These are phyloP conservation scores for Ashinkailepas kermadecensis DNA, from an alignment of 2,888 invertebrate species.

Conservation along the genomic window DNA sequence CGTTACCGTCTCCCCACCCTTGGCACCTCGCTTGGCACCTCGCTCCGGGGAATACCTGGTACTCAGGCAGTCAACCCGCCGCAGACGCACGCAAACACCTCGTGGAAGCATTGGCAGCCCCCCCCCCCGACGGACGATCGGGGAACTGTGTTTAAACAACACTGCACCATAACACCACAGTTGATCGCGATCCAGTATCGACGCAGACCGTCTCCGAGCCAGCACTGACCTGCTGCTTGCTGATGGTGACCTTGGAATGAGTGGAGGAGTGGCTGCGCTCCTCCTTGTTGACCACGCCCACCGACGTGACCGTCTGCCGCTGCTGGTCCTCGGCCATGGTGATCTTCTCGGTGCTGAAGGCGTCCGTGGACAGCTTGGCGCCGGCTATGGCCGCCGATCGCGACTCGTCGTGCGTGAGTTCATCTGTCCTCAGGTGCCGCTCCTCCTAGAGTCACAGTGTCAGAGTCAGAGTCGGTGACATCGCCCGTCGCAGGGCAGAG, in stretches of 20 bases:
- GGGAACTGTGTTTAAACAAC: too few relatives aligned
- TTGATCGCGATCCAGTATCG: too few relatives aligned
- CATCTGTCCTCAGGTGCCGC: background rate
- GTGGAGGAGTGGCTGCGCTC: slow-evolving; percentile 2
- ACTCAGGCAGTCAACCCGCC: too few relatives aligned
- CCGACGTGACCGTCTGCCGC: background rate
- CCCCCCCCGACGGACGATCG: too few relatives aligned
- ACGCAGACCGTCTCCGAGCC: too few relatives aligned
- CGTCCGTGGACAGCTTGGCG: slow-evolving; percentile 1
- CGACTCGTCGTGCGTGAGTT: slow-evolving; percentile 10
- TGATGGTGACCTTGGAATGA: slow-evolving; percentile 6
- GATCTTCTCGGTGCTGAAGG: slow-evolving; percentile 6
- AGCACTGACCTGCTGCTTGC: background rate
- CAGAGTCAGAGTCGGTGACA: background rate
- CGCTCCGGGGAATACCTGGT: too few relatives aligned
- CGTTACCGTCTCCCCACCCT: too few relatives aligned
- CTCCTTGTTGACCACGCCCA: slow-evolving; percentile 10
- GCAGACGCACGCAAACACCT: too few relatives aligned
- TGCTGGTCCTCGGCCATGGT: slow-evolving; percentile 10
- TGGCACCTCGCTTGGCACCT: too few relatives aligned
- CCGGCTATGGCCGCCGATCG: slow-evolving; percentile 6
- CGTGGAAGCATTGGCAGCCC: too few relatives aligned
- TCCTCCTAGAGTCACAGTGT: background rate
- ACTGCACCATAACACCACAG: too few relatives aligned
- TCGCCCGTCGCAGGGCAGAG: background rate